A percentile compares a stretch with the other conserved stretches of the same genome.
Conservation (phyloP, 2,113 vertebrate species). For the Lamprotornis superbus region DNA sequence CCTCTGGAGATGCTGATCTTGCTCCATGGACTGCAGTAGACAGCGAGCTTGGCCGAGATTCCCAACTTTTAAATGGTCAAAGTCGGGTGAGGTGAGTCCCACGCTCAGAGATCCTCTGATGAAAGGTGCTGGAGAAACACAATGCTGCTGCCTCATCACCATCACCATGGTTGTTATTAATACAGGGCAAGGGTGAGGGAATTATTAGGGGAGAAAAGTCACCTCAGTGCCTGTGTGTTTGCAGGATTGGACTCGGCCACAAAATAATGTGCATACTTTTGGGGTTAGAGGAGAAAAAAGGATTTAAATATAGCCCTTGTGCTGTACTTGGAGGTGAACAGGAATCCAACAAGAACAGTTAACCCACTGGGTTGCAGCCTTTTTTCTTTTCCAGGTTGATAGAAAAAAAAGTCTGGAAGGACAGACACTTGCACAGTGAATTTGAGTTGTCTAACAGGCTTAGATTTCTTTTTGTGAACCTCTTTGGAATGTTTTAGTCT, state of each 20-base stretch:
- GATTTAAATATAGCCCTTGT: neutral
- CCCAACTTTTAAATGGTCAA: slow-evolving; percentile 22
- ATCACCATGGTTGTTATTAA: neutral
- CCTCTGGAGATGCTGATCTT: slow-evolving; percentile 62
- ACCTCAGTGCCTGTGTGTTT: neutral
- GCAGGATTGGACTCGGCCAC: neutral
- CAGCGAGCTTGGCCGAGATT: neutral
- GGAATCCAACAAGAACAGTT: neutral
- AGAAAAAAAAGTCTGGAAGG: neutral
- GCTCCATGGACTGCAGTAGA: neutral
- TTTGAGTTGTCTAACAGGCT: neutral
- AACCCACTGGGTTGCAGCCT: neutral
- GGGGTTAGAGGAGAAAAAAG: neutral
- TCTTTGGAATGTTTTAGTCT: neutral
- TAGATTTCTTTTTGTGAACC: neutral
- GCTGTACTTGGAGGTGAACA: neutral
- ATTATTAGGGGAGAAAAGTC: neutral
- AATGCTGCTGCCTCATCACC: slow-evolving; percentile 6
- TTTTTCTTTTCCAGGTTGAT: neutral
- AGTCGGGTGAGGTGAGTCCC: slow-evolving; percentile 54
- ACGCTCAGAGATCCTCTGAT: slow-evolving; percentile 43
- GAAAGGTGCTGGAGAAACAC: slow-evolving; percentile 40
- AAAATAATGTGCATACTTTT: neutral
- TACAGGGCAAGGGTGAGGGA: slow-evolving; percentile 47
- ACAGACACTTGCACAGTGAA: neutral